Percentiles rank a stretch among this genome's conserved stretches.
phyloP scores from a whole-genome alignment of 2,797 vertebrate genomes.

The Coregonus sp. region DNA sequence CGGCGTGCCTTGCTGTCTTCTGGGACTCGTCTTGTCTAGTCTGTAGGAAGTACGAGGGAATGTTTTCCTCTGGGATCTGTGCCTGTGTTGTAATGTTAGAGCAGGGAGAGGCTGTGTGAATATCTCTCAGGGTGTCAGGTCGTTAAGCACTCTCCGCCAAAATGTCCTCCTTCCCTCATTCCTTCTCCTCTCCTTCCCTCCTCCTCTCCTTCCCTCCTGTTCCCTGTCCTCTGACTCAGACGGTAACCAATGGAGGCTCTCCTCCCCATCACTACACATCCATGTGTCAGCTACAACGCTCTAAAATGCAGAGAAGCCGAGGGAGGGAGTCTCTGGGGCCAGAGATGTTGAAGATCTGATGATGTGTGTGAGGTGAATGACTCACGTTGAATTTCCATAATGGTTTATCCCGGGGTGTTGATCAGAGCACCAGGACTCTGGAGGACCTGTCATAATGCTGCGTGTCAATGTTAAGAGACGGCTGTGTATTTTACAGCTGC shows the following conservation, averaged over 20 bases:
- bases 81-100: not conserved
- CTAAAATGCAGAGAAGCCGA: not conserved
- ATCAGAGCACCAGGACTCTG: no score
- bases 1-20: no score
- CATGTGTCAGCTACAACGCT: not conserved
- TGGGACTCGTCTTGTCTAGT: no score
- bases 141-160: not conserved
- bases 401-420: no score
- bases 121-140: not conserved
- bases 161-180: conserved; percentile 5
- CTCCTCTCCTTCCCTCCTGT: not conserved
- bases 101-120: not conserved
- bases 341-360: no score
- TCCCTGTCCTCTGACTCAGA: not conserved
- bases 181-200: conserved; percentile 6
- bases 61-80: not conserved
- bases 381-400: no score
- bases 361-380: not conserved
- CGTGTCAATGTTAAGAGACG: no score
- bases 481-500: no score
- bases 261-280: not conserved
- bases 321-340: not conserved
- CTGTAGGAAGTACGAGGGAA: no score
- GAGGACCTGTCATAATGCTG: no score
- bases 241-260: not conserved